Conservation (phyloP, 2,888 invertebrate species). For the Drosophila cognata region DNA sequence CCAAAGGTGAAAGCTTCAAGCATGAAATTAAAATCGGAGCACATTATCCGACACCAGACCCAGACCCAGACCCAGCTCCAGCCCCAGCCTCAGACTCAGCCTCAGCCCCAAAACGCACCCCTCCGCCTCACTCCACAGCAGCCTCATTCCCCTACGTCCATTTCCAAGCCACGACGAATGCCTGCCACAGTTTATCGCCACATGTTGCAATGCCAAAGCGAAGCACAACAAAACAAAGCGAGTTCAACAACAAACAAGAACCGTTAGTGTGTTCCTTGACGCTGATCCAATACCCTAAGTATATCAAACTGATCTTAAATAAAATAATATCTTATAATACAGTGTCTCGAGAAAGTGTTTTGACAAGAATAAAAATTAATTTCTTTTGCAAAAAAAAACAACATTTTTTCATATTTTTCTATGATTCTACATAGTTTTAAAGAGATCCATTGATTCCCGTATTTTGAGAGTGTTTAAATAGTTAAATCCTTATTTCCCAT, state of each 20-base stretch:
- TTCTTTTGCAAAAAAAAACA: neutral
- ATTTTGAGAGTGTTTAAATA: too few species aligned
- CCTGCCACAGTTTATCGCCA: constrained; percentile 52
- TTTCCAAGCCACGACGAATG: constrained; percentile 41
- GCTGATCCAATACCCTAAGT: constrained; percentile 6
- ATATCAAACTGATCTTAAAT: neutral
- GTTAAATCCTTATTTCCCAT: neutral
- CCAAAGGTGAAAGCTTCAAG: constrained; percentile 53
- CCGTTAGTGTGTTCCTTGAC: neutral
- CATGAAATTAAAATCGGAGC: constrained; percentile 52
- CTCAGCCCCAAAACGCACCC: neutral
- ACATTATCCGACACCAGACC: constrained; percentile 5
- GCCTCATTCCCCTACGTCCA: neutral
- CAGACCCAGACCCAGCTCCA: neutral
- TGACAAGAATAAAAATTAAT: neutral
- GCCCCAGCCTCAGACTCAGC: neutral
- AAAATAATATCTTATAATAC: neutral
- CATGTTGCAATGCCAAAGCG: constrained; percentile 60
- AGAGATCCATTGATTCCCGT: too few species aligned
- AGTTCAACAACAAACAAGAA: constrained; percentile 21
- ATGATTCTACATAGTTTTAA: neutral
- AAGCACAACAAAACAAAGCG: constrained; percentile 25
- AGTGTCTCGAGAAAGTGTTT: neutral
- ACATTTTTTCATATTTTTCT: too few species aligned
- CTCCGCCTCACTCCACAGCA: neutral